Conservation (phyloP, 92 coral and sea anemone species). For the Zoanthus solanderi region DNA sequence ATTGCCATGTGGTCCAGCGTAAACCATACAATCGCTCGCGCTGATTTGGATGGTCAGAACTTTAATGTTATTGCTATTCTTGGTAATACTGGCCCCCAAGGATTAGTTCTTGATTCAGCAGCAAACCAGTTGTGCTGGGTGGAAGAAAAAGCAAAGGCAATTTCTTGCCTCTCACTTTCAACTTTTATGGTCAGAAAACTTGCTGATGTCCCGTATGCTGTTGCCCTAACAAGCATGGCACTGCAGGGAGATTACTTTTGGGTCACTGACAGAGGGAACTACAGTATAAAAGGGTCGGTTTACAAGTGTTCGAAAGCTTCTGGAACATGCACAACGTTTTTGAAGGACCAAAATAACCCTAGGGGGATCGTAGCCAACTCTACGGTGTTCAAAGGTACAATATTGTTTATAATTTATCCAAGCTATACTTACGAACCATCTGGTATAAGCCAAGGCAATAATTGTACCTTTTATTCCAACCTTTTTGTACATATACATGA, state of each 20-base stretch:
- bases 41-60: conserved; percentile 29
- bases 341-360: background rate
- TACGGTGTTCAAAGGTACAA: conserved; percentile 22
- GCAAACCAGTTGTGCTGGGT: conserved; percentile 25
- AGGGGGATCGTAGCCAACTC: conserved; percentile 38
- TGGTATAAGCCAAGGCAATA: no score
- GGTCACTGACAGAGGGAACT: conserved; percentile 27
- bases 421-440: no score
- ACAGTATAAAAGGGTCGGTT: background rate
- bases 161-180: conserved; percentile 14
- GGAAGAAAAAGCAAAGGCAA: background rate
- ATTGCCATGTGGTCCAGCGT: conserved; percentile 8
- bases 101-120: background rate
- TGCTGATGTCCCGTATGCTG: conserved; percentile 8
- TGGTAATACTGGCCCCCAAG: background rate
- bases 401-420: background rate
- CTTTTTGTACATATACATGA: no score
- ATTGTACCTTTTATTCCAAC: no score
- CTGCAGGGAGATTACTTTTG: conserved; percentile 9
- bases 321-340: background rate
- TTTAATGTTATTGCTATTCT: background rate
- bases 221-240: conserved; percentile 2
- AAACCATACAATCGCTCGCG: conserved; percentile 31
- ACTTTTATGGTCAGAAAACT: conserved; percentile 4
- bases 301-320: conserved; percentile 11